These are phyloP conservation scores for Tapera naevia DNA, from an alignment of 2,797 vertebrate genomes.

Conservation along the genomic window DNA sequence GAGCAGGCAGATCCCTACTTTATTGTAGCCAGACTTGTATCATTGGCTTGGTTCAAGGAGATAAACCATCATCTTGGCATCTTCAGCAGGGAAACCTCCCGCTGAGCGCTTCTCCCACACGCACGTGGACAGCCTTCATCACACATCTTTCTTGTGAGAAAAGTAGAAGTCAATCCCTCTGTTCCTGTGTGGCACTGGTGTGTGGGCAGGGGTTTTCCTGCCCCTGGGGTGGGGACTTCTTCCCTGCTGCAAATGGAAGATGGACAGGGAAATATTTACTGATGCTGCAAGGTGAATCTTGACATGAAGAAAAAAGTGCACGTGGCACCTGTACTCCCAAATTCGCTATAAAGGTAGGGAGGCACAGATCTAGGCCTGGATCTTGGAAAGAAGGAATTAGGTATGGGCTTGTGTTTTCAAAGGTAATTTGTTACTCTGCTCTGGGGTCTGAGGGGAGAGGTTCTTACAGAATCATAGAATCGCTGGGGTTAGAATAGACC, in stretches of 20 bases:
- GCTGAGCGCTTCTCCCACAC: not conserved
- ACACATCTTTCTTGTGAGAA: slow-evolving; percentile 77
- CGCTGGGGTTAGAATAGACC: too few relatives aligned
- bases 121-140: not conserved
- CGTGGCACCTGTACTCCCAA: not conserved
- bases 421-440: not conserved
- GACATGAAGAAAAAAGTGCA: not conserved
- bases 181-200: slow-evolving; percentile 73
- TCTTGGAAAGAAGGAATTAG: not conserved
- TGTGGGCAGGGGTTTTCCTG: slow-evolving; percentile 72
- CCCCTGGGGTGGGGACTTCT: slow-evolving; percentile 61
- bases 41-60: not conserved
- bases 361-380: not conserved
- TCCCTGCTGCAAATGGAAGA: slow-evolving; percentile 52
- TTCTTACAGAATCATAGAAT: too few relatives aligned
- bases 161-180: slow-evolving; percentile 87
- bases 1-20: not conserved
- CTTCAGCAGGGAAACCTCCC: not conserved
- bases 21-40: not conserved
- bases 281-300: not conserved
- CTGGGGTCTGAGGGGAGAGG: not conserved
- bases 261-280: not conserved
- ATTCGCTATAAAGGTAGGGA: not conserved
- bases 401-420: not conserved
- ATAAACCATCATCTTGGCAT: not conserved